phyloP scores from a whole-genome alignment of 1,140 invertebrate species.

The Neelides sp. region DNA sequence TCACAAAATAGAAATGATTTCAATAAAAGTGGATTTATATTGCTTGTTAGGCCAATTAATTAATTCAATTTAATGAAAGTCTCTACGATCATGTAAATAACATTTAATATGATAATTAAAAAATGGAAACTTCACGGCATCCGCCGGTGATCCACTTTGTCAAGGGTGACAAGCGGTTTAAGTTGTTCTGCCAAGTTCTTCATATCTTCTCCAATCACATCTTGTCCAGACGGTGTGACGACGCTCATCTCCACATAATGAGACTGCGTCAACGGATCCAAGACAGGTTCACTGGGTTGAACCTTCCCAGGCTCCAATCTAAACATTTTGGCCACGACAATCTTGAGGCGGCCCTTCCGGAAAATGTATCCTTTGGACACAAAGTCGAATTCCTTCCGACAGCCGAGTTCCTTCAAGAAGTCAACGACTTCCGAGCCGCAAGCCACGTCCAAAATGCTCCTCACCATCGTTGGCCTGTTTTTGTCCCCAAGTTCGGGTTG shows the following conservation, averaged over 20 bases:
- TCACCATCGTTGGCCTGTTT: slow-evolving; percentile 71
- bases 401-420: slow-evolving; percentile 83
- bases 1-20: too few relatives aligned
- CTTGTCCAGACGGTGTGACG: slow-evolving; percentile 81
- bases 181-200: slow-evolving; percentile 87
- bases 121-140: neutral
- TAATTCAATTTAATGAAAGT: too few relatives aligned
- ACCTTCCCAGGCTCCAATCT: slow-evolving; percentile 54
- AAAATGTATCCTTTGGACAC: slow-evolving; percentile 90
- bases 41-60: too few relatives aligned
- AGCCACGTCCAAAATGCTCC: slow-evolving; percentile 81
- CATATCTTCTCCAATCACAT: slow-evolving; percentile 91
- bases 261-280: slow-evolving; percentile 79
- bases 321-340: slow-evolving; percentile 85
- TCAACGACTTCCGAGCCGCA: slow-evolving; percentile 77
- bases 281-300: slow-evolving; percentile 44
- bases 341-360: slow-evolving; percentile 90
- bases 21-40: too few relatives aligned
- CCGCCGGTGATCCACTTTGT: slow-evolving; percentile 59
- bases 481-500: slow-evolving; percentile 50
- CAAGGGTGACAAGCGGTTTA: slow-evolving; percentile 74
- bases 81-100: too few relatives aligned
- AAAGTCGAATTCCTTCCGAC: slow-evolving; percentile 82
- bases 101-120: too few relatives aligned
- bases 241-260: slow-evolving; percentile 90